Evolutionary conservation across 2,888 invertebrate genomes (phyloP).

Genomic region (Cerceris ruficornis): DNA sequence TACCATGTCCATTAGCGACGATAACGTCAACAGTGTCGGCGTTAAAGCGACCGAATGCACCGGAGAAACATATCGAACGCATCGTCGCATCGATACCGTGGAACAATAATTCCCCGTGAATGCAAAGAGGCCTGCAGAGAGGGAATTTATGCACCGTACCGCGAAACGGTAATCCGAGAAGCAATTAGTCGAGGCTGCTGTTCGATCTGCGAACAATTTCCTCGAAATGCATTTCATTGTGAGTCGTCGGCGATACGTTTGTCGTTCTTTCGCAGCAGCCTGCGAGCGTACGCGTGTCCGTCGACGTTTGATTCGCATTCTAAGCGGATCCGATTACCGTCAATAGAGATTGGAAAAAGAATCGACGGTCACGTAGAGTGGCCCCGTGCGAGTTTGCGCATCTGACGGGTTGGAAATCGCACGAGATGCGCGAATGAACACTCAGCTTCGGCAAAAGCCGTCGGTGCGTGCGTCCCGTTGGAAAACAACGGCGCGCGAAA

Average conservation of each 20-base stretch:
- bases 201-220: slow-evolving; percentile 44
- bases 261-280: slow-evolving; percentile 34
- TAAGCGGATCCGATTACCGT: slow-evolving; percentile 42
- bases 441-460: neutral
- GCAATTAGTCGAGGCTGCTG: slow-evolving; percentile 52
- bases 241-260: too few species aligned
- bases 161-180: slow-evolving; percentile 57
- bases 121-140: too few species aligned
- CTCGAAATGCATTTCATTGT: neutral
- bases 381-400: slow-evolving; percentile 33
- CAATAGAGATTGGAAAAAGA: slow-evolving; percentile 32
- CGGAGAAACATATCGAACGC: neutral
- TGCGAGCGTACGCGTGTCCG: neutral
- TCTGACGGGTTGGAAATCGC: slow-evolving; percentile 20
- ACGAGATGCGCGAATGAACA: neutral
- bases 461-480: slow-evolving; percentile 28
- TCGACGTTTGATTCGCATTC: slow-evolving; percentile 19
- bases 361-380: slow-evolving; percentile 17
- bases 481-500: slow-evolving; percentile 47
- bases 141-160: slow-evolving; percentile 37
- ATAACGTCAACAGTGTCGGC: too few species aligned
- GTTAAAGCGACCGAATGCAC: neutral
- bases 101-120: too few species aligned
- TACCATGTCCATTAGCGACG: too few species aligned
- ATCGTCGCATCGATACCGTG: too few species aligned